Evolutionary conservation across 2,797 vertebrate genomes (phyloP).

Genomic region (Hippoglossus hippoglossus): DNA sequence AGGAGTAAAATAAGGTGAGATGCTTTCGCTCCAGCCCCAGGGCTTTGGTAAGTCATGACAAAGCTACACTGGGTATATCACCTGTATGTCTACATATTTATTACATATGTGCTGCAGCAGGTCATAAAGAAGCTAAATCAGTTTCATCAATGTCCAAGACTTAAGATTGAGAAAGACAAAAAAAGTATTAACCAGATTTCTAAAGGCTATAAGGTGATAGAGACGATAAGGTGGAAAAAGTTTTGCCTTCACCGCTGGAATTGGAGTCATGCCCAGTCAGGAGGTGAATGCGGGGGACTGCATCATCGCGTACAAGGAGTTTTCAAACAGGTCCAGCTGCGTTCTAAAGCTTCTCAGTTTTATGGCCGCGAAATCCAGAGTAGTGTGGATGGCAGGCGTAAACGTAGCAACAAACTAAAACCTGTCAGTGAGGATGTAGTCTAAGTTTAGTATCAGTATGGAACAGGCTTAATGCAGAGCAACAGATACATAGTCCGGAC

Average conservation of each 20-base stretch:
- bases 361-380: too few species aligned
- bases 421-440: too few species aligned
- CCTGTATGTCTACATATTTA: slow-evolving; percentile 20
- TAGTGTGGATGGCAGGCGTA: too few species aligned
- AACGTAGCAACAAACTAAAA: too few species aligned
- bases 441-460: too few species aligned
- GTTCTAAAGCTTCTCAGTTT: too few species aligned
- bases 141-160: background rate
- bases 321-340: too few species aligned
- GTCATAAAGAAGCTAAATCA: background rate
- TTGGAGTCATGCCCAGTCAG: too few species aligned
- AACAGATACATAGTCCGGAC: background rate
- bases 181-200: background rate
- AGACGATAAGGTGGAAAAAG: too few species aligned
- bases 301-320: too few species aligned
- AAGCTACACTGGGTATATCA: slow-evolving; percentile 12
- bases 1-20: slow-evolving; percentile 30
- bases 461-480: background rate
- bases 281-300: too few species aligned
- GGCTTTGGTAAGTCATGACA: slow-evolving; percentile 25
- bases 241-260: too few species aligned
- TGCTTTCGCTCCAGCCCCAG: slow-evolving; percentile 26
- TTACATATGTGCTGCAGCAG: slow-evolving; percentile 1
- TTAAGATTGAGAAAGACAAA: slow-evolving; percentile 2
- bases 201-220: background rate